Conservation (phyloP, 1,140 invertebrate species). For the Lepidostoma basale region DNA sequence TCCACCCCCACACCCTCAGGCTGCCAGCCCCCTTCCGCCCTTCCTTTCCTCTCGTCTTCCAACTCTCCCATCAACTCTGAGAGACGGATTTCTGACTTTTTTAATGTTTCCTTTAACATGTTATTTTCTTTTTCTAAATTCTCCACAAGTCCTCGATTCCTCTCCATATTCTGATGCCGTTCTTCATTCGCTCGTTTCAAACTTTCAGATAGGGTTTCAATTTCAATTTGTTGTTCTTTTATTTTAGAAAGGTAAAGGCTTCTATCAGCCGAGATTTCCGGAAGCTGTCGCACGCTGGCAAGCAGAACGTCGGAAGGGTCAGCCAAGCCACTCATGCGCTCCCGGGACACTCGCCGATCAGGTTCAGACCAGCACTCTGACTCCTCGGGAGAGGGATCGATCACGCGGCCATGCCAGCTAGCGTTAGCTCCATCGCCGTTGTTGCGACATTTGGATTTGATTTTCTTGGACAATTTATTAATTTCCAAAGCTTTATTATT, state of each 20-base stretch:
- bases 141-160: slow-evolving; percentile 1
- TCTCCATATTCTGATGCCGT: background rate
- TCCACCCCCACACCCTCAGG: slow-evolving; percentile 19
- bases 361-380: slow-evolving; percentile 86
- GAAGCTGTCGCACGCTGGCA: slow-evolving; percentile 4
- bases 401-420: slow-evolving; percentile 38
- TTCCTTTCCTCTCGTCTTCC: slow-evolving; percentile 18
- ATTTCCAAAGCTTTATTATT: background rate
- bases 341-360: slow-evolving; percentile 77
- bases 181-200: slow-evolving; percentile 17
- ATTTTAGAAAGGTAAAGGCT: slow-evolving; percentile 11
- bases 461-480: slow-evolving; percentile 30
- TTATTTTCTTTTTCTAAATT: slow-evolving; percentile 21
- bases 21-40: slow-evolving; percentile 15
- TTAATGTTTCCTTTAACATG: slow-evolving; percentile 16
- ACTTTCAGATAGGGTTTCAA: slow-evolving; percentile 9
- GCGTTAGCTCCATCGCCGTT: background rate
- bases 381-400: slow-evolving; percentile 66
- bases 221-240: slow-evolving; percentile 33
- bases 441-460: slow-evolving; percentile 21
- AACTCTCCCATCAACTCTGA: background rate
- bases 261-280: slow-evolving; percentile 18
- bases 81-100: background rate
- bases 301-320: background rate
- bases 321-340: slow-evolving; percentile 65